These are phyloP conservation scores for Onychomys arenicola DNA, from an alignment of 2,797 vertebrate species.

Conservation along the genomic window DNA sequence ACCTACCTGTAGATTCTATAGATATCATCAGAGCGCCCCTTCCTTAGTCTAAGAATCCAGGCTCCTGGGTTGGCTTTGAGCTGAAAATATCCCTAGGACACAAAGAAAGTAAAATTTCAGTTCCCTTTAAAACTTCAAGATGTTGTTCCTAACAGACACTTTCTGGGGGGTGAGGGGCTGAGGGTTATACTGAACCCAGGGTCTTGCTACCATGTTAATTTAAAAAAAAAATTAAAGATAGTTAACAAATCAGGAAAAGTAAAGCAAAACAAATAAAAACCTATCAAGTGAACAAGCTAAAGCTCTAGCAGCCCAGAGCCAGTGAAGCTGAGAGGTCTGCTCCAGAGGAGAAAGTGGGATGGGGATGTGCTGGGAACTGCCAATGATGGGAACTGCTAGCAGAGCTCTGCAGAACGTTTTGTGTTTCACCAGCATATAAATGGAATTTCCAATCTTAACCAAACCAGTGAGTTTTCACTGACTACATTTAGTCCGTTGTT, in stretches of 20 bases:
- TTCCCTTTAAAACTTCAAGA: constrained; percentile 41
- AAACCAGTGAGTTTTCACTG: neutral
- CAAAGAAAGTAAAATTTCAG: constrained; percentile 34
- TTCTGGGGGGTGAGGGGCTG: neutral
- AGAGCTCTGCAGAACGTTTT: neutral
- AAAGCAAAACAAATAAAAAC: neutral
- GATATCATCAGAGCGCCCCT: constrained; percentile 98
- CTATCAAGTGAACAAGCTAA: neutral
- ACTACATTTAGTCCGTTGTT: neutral
- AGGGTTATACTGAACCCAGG: neutral
- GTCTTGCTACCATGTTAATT: neutral
- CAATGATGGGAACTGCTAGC: neutral
- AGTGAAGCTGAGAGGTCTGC: neutral
- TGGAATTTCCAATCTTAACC: constrained; percentile 2
- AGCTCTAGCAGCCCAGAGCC: neutral
- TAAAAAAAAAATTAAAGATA: neutral
- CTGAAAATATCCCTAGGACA: constrained; percentile 96
- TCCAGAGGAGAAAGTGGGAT: neutral
- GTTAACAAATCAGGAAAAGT: constrained; percentile 5
- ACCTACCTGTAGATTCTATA: constrained; percentile 97
- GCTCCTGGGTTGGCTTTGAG: constrained; percentile 98
- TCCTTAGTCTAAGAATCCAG: constrained; percentile 95
- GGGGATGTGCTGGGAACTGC: neutral
- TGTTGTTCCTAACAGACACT: neutral
- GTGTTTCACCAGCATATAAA: neutral